Evolutionary conservation across 1,140 invertebrate species (phyloP).

Genomic region (Sarcophaga bullata): DNA sequence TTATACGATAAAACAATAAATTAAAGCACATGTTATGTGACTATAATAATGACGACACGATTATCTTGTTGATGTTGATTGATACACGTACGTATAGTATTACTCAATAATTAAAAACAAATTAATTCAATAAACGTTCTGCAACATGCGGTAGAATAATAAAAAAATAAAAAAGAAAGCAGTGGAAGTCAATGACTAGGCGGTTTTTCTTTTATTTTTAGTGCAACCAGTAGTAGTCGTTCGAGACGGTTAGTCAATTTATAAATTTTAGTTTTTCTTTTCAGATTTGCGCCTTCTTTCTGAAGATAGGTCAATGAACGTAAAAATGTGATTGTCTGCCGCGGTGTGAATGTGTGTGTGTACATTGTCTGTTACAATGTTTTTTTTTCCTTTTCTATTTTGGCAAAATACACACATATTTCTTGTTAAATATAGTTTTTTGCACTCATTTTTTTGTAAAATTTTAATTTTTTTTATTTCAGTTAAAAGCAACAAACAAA

Average conservation of each 20-base stretch:
- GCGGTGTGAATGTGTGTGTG: neutral
- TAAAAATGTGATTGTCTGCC: neutral
- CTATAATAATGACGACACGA: too few species aligned
- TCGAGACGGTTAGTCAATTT: neutral
- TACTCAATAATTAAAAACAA: neutral
- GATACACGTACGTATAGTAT: neutral
- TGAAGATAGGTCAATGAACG: neutral
- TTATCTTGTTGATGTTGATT: too few species aligned
- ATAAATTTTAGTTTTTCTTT: neutral
- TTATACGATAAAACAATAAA: too few species aligned
- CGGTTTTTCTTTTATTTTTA: neutral
- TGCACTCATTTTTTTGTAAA: too few species aligned
- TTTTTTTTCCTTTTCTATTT: neutral
- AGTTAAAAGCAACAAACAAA: too few species aligned
- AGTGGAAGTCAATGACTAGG: neutral
- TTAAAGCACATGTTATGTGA: too few species aligned
- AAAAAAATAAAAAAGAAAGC: neutral
- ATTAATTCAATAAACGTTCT: constrained; percentile 6
- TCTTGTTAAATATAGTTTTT: too few species aligned
- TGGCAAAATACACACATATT: too few species aligned
- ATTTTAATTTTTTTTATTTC: too few species aligned
- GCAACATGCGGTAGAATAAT: neutral
- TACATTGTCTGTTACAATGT: neutral
- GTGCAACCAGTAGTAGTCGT: neutral
- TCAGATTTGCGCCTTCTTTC: neutral